Base-by-base conservation (phyloP, 2,113 vertebrate species). In the Brachyhypopomus gauderio region DNA sequence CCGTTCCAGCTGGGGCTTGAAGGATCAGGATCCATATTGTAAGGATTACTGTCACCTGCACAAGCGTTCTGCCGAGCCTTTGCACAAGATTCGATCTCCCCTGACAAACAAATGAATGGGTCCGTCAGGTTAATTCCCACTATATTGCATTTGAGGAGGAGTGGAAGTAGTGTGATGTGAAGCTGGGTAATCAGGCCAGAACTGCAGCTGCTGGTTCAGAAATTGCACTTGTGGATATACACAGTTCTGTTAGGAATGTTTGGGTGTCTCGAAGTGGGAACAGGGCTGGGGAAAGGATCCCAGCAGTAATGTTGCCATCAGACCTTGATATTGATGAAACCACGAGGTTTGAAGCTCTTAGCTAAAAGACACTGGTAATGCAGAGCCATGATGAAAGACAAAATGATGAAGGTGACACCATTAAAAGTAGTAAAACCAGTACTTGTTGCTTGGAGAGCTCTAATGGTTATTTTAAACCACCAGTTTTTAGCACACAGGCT, bases 71-170 rank as follows among this genome's bases (percentile, higher is more conserved):
- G 34, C 66, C 3, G 66, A 12, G 45, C 45, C 34, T 69, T 38
- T 20, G 66, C 60, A 20, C 6, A 63, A 17, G 23, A 66, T 64
- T 64, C 19, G 19, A 64, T 30, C 23, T 19, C 41, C 45, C 52
- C 23, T 76, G 41, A 76, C 62, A 45, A 76, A 25, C 75, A 69
- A 11, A 17, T 38, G 6, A 38, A 69, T 19, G 9, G 66, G 6
- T n/a, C 30, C 27, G 7, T 67, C 30, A 64, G 25, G 60, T 64
- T 77, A 77, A 52, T 66, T 64, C 75, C 41, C 19, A 45, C 27
- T 48, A 64, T 77, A 77, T 77, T 52, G 11, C 23, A 64, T 16
- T 3, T 6, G 22, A 36, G 16, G 22, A n/a, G 58, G 56, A 22
- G 14, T 34, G 25, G 45, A 0, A 52, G 12, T 1, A 52, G 12